phyloP scores from a whole-genome alignment of 2,888 invertebrate species.

The Stenolophus ochropezus region DNA sequence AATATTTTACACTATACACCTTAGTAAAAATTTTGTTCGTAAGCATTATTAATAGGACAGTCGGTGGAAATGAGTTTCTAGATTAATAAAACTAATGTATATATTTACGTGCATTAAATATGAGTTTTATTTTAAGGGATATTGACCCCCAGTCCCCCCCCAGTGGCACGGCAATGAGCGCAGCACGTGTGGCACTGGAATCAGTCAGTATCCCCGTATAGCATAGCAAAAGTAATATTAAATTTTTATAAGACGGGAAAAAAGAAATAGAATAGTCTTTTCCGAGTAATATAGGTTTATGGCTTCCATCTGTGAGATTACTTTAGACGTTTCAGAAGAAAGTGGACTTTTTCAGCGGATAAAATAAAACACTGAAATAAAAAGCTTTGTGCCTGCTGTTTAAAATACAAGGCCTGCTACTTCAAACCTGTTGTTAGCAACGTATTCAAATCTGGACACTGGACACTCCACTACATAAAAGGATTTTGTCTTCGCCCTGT shows the following conservation, averaged over 20 bases:
- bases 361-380: conserved; percentile 67
- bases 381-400: conserved; percentile 65
- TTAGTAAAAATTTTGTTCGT: no score
- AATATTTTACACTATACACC: no score
- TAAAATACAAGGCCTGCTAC: neutral
- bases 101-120: no score
- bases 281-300: conserved; percentile 74
- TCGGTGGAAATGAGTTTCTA: no score
- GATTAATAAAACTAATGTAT: no score
- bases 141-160: neutral
- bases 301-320: conserved; percentile 74
- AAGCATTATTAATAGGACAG: no score
- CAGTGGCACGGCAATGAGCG: neutral
- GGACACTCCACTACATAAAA: neutral
- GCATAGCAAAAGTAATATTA: conserved; percentile 72
- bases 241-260: conserved; percentile 73
- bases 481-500: neutral
- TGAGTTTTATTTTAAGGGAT: neutral
- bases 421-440: neutral
- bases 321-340: conserved; percentile 73
- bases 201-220: neutral
- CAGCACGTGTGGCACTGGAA: neutral
- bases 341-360: conserved; percentile 68
- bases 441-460: neutral
- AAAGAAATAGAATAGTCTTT: conserved; percentile 73